Evolutionary conservation across 2,797 vertebrate species (phyloP).

Genomic region (Kryptolebias ocellatus): DNA sequence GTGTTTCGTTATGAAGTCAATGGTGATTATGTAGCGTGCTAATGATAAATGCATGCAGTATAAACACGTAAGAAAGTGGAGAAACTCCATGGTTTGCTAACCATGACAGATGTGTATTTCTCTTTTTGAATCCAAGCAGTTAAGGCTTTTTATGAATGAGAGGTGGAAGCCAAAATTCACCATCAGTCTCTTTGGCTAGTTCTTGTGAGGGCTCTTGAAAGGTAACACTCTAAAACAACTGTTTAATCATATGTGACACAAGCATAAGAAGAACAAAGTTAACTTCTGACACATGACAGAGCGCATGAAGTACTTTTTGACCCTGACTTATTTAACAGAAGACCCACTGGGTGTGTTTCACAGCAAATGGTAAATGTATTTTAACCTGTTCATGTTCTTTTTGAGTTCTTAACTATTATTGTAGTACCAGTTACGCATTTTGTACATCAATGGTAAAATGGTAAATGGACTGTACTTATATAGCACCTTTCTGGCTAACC

Average conservation of each 20-base stretch:
- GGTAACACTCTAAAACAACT: constrained; percentile 23
- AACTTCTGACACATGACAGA: constrained; percentile 34
- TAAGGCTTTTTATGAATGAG: constrained; percentile 16
- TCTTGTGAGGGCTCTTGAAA: constrained; percentile 53
- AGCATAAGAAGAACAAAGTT: constrained; percentile 25
- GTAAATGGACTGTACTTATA: too few relatives aligned
- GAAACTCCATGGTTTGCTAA: constrained; percentile 34
- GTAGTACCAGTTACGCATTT: too few relatives aligned
- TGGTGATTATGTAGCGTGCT: constrained; percentile 27
- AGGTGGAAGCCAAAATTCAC: constrained; percentile 22
- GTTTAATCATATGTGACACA: constrained; percentile 24
- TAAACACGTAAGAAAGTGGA: constrained; percentile 42
- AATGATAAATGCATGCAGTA: constrained; percentile 41
- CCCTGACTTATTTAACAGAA: constrained; percentile 19
- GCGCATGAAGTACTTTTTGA: constrained; percentile 4
- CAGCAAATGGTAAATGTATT: too few relatives aligned
- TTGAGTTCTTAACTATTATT: too few relatives aligned
- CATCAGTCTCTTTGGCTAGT: constrained; percentile 35
- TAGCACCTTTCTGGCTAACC: too few relatives aligned
- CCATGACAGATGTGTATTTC: constrained; percentile 59
- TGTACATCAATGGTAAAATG: too few relatives aligned
- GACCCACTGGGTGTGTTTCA: neutral
- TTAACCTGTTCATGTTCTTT: too few relatives aligned
- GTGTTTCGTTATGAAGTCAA: constrained; percentile 6
- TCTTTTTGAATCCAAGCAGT: constrained; percentile 57